Evolutionary conservation across 2,797 vertebrate genomes (phyloP).

Genomic region (Myripristis murdjan): DNA sequence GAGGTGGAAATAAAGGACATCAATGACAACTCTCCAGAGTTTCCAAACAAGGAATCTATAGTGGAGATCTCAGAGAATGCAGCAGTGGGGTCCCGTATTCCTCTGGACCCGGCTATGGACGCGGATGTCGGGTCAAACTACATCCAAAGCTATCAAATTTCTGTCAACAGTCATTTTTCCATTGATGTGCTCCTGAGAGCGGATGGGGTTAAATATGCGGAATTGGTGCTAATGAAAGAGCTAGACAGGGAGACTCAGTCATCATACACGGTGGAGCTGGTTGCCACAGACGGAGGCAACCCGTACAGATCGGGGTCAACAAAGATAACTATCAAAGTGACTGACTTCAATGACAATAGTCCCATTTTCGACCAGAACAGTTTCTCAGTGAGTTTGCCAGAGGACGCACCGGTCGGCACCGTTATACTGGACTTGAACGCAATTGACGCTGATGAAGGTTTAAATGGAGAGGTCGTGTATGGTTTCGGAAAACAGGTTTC

Average conservation of each 20-base stretch:
- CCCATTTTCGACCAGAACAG: slow-evolving; percentile 91
- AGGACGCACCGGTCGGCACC: slow-evolving; percentile 90
- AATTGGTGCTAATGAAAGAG: slow-evolving; percentile 94
- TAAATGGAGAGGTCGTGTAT: slow-evolving; percentile 92
- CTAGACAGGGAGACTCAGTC: slow-evolving; percentile 94
- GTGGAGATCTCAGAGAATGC: slow-evolving; percentile 95
- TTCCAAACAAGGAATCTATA: slow-evolving; percentile 87
- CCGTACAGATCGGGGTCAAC: slow-evolving; percentile 89
- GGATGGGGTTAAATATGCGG: slow-evolving; percentile 94
- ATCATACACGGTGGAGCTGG: slow-evolving; percentile 90
- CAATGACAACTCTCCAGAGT: slow-evolving; percentile 94
- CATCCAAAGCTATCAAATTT: slow-evolving; percentile 94
- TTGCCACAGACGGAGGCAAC: slow-evolving; percentile 92
- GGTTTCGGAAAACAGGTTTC: slow-evolving; percentile 90
- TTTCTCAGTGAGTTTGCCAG: slow-evolving; percentile 90
- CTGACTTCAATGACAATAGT: slow-evolving; percentile 96
- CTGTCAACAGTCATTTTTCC: slow-evolving; percentile 92
- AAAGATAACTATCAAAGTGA: slow-evolving; percentile 90
- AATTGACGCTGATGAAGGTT: slow-evolving; percentile 90
- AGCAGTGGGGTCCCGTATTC: slow-evolving; percentile 90
- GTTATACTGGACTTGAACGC: slow-evolving; percentile 91
- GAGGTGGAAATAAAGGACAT: slow-evolving; percentile 95
- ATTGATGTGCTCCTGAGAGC: slow-evolving; percentile 95
- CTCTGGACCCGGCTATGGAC: slow-evolving; percentile 91
- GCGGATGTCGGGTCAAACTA: slow-evolving; percentile 94